phyloP scores from a whole-genome alignment of 2,113 vertebrate species.

The Tetrao urogallus region DNA sequence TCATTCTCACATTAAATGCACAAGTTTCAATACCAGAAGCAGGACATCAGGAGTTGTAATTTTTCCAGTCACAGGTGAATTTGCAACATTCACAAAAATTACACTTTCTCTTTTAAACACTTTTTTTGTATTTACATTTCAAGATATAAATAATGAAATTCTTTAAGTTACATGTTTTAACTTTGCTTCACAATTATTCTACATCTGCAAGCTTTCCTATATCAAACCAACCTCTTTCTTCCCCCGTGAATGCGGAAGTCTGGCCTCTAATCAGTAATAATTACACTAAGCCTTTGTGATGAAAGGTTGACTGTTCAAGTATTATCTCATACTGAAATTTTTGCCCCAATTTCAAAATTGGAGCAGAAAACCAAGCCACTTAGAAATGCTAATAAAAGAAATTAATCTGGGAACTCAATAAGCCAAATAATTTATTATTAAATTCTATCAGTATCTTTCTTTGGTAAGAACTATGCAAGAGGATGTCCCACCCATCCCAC shows the following conservation, averaged over 20 bases:
- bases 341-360: conserved; percentile 44
- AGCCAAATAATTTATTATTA: conserved; percentile 66
- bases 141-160: conserved; percentile 63
- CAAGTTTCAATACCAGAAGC: conserved; percentile 66
- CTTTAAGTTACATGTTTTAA: conserved; percentile 64
- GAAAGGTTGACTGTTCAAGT: conserved; percentile 65
- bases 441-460: conserved; percentile 61
- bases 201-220: conserved; percentile 56
- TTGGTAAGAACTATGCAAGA: conserved; percentile 63
- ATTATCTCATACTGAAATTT: conserved; percentile 43
- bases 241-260: conserved; percentile 42
- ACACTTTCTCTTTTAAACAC: conserved; percentile 58
- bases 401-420: conserved; percentile 52
- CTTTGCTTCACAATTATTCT: conserved; percentile 62
- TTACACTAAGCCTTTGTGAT: conserved; percentile 48
- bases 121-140: conserved; percentile 67
- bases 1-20: conserved; percentile 70
- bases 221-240: conserved; percentile 60
- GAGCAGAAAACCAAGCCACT: conserved; percentile 46
- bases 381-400: conserved; percentile 59
- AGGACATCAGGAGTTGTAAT: conserved; percentile 70
- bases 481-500: not conserved
- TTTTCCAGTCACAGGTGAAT: conserved; percentile 77
- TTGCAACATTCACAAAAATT: conserved; percentile 81
- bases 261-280: conserved; percentile 69